These are phyloP conservation scores for Eumerus sabulonum DNA, from an alignment of 2,888 invertebrate genomes.

Conservation along the genomic window DNA sequence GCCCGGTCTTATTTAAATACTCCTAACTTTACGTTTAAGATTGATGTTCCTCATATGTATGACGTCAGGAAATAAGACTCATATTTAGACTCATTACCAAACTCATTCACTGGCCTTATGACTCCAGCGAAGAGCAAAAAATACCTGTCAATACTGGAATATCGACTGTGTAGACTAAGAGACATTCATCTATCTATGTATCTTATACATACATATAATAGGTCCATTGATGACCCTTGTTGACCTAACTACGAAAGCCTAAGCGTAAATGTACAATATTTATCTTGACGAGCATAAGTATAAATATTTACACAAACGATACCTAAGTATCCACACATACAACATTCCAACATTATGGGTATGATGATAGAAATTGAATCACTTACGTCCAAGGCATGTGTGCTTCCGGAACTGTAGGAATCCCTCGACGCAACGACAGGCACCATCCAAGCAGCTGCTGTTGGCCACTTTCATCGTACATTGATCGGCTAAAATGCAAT, in stretches of 20 bases:
- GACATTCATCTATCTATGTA: no score
- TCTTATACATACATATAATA: no score
- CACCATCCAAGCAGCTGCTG: conserved; percentile 90
- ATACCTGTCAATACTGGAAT: no score
- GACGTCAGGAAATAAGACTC: no score
- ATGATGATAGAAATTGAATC: conserved; percentile 63
- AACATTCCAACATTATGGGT: conserved; percentile 27
- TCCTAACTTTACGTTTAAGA: no score
- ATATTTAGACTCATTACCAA: no score
- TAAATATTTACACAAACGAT: conserved; percentile 65
- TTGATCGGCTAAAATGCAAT: conserved; percentile 90
- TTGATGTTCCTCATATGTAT: no score
- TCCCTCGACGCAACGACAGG: conserved; percentile 91
- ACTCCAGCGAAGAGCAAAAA: no score
- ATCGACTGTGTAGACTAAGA: no score
- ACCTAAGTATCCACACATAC: conserved; percentile 33
- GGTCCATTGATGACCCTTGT: conserved; percentile 27
- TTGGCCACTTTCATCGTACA: conserved; percentile 93
- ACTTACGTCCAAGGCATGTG: conserved; percentile 94
- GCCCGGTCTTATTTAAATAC: no score
- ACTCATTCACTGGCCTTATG: no score
- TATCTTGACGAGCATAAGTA: conserved; percentile 48
- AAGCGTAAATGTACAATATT: conserved; percentile 58
- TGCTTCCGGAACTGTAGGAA: conserved; percentile 93
- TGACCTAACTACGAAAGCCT: conserved; percentile 50